Base-by-base conservation (phyloP, 2,797 vertebrate species). In the Pampus argenteus region DNA sequence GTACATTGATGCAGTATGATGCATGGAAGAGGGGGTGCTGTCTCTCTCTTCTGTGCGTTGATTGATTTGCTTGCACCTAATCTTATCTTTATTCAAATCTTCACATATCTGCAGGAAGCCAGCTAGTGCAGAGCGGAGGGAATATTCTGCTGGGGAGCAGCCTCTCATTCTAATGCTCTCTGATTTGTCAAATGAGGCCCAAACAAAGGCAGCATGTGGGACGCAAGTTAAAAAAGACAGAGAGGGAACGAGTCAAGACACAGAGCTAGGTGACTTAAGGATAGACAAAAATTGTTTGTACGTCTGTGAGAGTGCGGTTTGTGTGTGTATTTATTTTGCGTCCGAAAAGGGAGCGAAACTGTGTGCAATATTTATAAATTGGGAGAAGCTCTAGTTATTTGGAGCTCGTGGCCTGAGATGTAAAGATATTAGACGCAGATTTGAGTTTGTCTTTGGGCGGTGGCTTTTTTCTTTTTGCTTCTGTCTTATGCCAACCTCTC, bases 1-100 rank as follows among this genome's bases (percentile, higher is more conserved):
- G 10, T 67, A 44, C 65, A 78, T 81, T 67, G 67, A 79, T 85
- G 66, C 55, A n/a, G 64, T 17, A 29, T 65, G 65, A 76, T 68
- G 71, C 62, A 78, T 66, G 42, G 55, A 71, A 25, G n/a, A 17
- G 69, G 76, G 71, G 57, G 58, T 44, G 44, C 31, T 7, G 15
- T 36, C 68, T 79, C 57, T 65, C 28, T 83, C 55, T 34, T 68
- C 73, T 54, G 44, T 62, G 54, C 71, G 52, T 55, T 82, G 84
- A 91, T 87, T 78, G 85, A 91, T 91, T 88, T 58, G 49, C 56
- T 38, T 76, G 66, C 81, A 81, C 66, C 75, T 84, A 74, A 91
- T 85, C 87, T 81, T 82, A 89, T 89, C 84, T 82, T 87, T 84
- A 91, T 88, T 90, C 62, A 84, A 73, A 89, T 89, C 67, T 82